phyloP scores from a whole-genome alignment of 2,797 vertebrate species.

The Hapalemur alaotrensis region DNA sequence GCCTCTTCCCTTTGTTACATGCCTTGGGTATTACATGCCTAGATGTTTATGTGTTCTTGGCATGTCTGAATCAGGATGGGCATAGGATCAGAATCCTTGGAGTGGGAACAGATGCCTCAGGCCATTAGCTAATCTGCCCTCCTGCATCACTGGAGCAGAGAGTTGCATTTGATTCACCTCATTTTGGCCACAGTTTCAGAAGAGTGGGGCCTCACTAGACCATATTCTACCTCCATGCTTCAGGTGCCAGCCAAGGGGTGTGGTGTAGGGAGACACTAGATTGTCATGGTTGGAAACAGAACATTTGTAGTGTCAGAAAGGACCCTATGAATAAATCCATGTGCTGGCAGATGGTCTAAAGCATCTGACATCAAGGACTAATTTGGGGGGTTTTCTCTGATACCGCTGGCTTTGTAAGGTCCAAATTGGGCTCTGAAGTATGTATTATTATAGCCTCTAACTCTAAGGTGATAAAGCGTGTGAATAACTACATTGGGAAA shows the following conservation, averaged over 20 bases:
- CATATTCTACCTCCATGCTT: not conserved
- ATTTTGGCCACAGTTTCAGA: constrained; percentile 59
- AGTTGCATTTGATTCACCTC: constrained; percentile 38
- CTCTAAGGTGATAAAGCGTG: not conserved
- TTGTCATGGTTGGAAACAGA: not conserved
- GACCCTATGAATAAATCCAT: not conserved
- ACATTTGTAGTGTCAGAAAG: not conserved
- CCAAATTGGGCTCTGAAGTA: not conserved
- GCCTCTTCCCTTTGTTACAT: constrained; percentile 51
- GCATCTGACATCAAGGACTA: not conserved
- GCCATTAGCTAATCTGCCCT: constrained; percentile 47
- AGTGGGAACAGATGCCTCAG: constrained; percentile 22
- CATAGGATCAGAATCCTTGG: constrained; percentile 40
- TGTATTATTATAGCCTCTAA: not conserved
- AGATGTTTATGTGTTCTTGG: constrained; percentile 27
- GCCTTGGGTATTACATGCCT: constrained; percentile 25
- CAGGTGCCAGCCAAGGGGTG: not conserved
- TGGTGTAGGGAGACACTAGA: not conserved
- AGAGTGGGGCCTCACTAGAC: not conserved
- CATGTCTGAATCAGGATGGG: constrained; percentile 20
- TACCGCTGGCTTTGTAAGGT: not conserved
- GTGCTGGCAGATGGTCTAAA: not conserved
- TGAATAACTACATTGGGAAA: not conserved
- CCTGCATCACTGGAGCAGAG: constrained; percentile 42
- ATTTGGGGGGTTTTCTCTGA: not conserved